phyloP scores from a whole-genome alignment of 2,888 invertebrate species.

The Meteorus colon region DNA sequence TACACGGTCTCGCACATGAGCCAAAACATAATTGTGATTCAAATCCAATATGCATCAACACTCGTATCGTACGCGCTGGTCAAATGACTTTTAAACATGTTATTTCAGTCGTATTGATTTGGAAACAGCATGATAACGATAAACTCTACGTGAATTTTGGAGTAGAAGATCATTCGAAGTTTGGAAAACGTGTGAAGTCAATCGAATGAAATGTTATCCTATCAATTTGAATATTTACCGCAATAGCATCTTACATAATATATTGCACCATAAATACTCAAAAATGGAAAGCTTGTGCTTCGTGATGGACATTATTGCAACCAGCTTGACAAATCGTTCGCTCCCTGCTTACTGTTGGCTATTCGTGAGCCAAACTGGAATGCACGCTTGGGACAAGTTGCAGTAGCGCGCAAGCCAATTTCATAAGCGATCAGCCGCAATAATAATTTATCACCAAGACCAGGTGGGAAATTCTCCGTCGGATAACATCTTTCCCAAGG shows the following conservation, averaged over 20 bases:
- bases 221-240: background rate
- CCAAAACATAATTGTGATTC: background rate
- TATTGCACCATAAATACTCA: too few species aligned
- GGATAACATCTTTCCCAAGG: constrained; percentile 82
- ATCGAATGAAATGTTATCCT: too few species aligned
- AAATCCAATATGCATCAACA: background rate
- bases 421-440: constrained; percentile 83
- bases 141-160: too few species aligned
- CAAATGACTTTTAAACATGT: background rate
- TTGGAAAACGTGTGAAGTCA: too few species aligned
- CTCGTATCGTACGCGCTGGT: background rate
- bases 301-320: constrained; percentile 46
- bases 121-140: too few species aligned
- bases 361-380: constrained; percentile 98
- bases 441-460: constrained; percentile 95
- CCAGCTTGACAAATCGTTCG: constrained; percentile 80
- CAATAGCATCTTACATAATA: background rate
- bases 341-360: constrained; percentile 93
- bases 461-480: constrained; percentile 78
- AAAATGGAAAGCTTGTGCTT: too few species aligned
- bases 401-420: constrained; percentile 79
- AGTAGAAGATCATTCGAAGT: too few species aligned
- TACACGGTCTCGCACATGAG: background rate
- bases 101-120: background rate
- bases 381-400: constrained; percentile 89